Evolutionary conservation across 2,888 invertebrate genomes (phyloP), one percentile per base, ranked within the genome.

Genomic region (Drosophila kanekoi): DNA sequence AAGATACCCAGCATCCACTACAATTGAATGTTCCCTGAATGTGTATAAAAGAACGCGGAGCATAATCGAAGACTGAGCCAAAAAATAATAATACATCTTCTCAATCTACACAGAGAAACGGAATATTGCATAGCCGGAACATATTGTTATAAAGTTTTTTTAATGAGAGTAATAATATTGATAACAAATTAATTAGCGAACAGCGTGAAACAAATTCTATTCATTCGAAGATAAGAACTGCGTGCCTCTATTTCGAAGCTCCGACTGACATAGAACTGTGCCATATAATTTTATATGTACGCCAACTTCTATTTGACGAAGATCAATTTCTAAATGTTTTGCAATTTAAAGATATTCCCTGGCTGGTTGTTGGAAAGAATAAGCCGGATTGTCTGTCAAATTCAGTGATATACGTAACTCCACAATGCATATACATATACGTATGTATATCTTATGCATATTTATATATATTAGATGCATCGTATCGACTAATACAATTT

Each of bases 311-410:
- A 20, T 43, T 18, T 28, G 3, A 8, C 13, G 14, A 33, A 43
- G 38, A 38, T 45, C 45, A 48, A 23, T 16, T 54, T 37, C 1
- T 16, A 13, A 45, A n/a, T 58, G 4, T 11, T 38, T 2, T 37
- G 33, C 16, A 51, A 48, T 51, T 28, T 35, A 33, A 28, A 16
- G 28, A 54, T 18, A 65, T 52, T 52, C 4, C 13, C 4, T 18
- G 23, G 9, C 14, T 41, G 9, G 4, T 28, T 56, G 54, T 40
- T 51, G 0, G 35, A 11, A 35, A 3, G 4, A 33, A 43, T 71
- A 14, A 47, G 2, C 23, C 16, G n/a, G 6, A 16, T 11, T 51
- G 49, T 57, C 51, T 20, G 16, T 62, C 16, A 37, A 51, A 20
- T 47, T n/a, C 13, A 10, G 11, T 38, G 23, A 13, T 20, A 33